Base-by-base conservation (phyloP, 2,888 invertebrate species). In the Resseliella maxima region DNA sequence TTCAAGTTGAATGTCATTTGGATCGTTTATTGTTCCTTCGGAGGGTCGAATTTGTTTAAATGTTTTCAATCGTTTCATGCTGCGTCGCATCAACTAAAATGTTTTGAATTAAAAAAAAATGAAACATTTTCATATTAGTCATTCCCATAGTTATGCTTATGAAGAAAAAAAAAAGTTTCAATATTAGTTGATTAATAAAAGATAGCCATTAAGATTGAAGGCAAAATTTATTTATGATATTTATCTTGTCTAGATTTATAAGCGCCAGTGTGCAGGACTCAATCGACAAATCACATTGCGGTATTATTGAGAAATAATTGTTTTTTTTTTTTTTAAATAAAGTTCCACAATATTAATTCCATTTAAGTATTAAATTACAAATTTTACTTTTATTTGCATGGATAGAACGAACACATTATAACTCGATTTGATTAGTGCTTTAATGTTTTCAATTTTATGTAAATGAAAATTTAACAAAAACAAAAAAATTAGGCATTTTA, bases 31-130 rank as follows among this genome's bases (percentile, higher is more conserved):
- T 36, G 36, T 91, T 90, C 5, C 90, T 90, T 3, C 91, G 90
- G 88, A 91, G 91, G 88, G 91, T 90, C 54, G 59, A 72, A 46
- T 41, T 35, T 81, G 81, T 45, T 24, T 89, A 87, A 87, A 90
- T 88, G 35, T 89, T 88, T 86, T 86, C 41, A 86, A 85, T 31
- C 50, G 59, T 41, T 46, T 88, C 88, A 86, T 89, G 88, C 87
- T 88, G 88, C 87, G 88, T 89, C 86, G 87, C 87, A 81, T 89
- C 88, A 35, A 89, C 88, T 86, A 83, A 50, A 85, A 45, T 50
- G 38, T 38, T n/a, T 27, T 24, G 18, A 72, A 31, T 72, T 59
- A 0, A 24, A 59, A 24, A 35, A 50, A 50, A 21, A 50, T 50
- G 15, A 72, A 72, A 72, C 41, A 41, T 5, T 31, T 35, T 72